These are phyloP conservation scores for Calonectris borealis DNA, from an alignment of 2,113 vertebrate species.

Conservation along the genomic window DNA sequence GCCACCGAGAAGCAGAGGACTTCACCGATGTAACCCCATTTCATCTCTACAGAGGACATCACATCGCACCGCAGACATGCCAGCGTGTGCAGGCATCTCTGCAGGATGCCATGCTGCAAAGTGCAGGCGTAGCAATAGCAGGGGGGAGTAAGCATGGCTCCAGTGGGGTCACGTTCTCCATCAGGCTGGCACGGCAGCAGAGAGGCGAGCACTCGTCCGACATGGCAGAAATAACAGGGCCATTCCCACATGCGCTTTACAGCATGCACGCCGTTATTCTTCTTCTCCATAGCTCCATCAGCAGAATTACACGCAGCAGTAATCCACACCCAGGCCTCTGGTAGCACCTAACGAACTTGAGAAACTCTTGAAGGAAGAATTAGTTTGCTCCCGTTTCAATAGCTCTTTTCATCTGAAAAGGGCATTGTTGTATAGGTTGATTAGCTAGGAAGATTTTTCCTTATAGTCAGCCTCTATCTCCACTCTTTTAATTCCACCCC, in stretches of 20 bases:
- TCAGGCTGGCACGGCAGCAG: background rate
- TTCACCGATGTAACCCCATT: background rate
- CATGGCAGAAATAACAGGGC: background rate
- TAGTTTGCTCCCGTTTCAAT: background rate
- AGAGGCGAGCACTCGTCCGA: rapidly evolving
- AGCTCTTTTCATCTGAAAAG: background rate
- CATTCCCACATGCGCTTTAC: background rate
- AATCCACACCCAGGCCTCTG: background rate
- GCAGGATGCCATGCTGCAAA: background rate
- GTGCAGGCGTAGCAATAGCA: background rate
- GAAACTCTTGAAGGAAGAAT: background rate
- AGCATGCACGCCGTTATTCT: rapidly evolving
- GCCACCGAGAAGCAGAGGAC: background rate
- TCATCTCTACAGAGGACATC: background rate
- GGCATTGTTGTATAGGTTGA: background rate
- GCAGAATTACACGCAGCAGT: background rate
- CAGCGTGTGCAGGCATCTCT: background rate
- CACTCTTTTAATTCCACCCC: background rate
- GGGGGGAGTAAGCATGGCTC: background rate
- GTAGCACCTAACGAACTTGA: background rate
- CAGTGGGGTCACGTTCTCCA: background rate
- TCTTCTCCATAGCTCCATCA: background rate
- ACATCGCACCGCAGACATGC: rapidly evolving
- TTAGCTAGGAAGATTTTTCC: background rate
- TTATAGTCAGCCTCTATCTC: background rate